Percentiles rank a stretch among this genome's conserved stretches.
Evolutionary conservation across 2,888 invertebrate species (phyloP).

Genomic region (Chironomus tentans): DNA sequence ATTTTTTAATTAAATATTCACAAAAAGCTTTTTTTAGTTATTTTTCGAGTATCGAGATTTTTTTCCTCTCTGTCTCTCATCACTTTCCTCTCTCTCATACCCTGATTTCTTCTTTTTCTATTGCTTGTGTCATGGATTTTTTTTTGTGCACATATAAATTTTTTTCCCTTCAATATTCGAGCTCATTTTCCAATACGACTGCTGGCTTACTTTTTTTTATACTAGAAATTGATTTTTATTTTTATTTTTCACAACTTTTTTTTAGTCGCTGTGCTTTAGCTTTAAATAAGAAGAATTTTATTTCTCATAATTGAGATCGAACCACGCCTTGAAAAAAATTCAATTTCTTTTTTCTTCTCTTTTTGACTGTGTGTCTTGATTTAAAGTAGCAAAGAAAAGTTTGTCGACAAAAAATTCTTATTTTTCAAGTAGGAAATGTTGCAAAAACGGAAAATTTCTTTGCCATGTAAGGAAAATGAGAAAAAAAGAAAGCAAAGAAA

Average conservation of each 20-base stretch:
- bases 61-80: no score
- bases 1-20: background rate
- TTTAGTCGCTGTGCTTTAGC: background rate
- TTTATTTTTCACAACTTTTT: background rate
- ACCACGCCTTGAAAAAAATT: conserved; percentile 21
- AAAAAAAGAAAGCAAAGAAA: background rate
- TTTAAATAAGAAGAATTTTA: background rate
- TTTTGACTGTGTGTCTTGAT: background rate
- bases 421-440: background rate
- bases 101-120: no score
- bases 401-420: background rate
- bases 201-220: background rate
- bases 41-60: no score
- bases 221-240: background rate
- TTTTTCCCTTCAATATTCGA: background rate
- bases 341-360: background rate
- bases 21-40: no score
- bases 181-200: background rate
- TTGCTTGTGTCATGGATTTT: no score
- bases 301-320: conserved; percentile 20
- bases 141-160: no score
- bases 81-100: no score
- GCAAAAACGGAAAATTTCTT: background rate
- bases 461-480: background rate
- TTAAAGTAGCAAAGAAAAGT: background rate